phyloP scores from a whole-genome alignment of 2,888 invertebrate species.

The Drosophila colorata region DNA sequence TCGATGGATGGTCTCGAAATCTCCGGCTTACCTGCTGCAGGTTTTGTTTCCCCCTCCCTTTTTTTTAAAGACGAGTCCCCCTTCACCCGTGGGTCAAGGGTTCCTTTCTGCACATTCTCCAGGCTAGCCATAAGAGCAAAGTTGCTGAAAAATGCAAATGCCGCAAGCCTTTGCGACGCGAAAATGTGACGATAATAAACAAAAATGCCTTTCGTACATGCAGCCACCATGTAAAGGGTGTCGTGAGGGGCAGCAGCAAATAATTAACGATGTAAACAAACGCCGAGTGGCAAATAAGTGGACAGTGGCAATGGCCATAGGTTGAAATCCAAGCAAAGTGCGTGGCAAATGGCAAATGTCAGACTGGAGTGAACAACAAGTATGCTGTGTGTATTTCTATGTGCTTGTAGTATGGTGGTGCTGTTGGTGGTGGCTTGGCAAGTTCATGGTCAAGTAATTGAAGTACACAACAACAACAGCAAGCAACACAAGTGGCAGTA shows the following conservation, averaged over 20 bases:
- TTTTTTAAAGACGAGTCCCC: slow-evolving; percentile 10
- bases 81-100: slow-evolving; percentile 50
- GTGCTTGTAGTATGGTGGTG: slow-evolving; percentile 2
- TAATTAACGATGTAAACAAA: slow-evolving; percentile 65
- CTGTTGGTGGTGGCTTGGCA: slow-evolving; percentile 16
- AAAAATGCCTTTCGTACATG: slow-evolving; percentile 32
- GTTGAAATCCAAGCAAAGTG: slow-evolving; percentile 24
- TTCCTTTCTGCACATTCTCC: slow-evolving; percentile 20
- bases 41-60: slow-evolving; percentile 30
- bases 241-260: slow-evolving; percentile 18
- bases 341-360: slow-evolving; percentile 46
- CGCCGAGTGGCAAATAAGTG: slow-evolving; percentile 34
- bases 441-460: slow-evolving; percentile 65
- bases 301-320: slow-evolving; percentile 11
- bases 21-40: slow-evolving; percentile 43
- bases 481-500: slow-evolving; percentile 13
- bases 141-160: slow-evolving; percentile 29
- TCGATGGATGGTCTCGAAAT: slow-evolving; percentile 56
- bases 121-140: neutral
- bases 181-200: slow-evolving; percentile 55
- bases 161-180: slow-evolving; percentile 37
- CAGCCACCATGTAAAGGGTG: neutral
- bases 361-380: slow-evolving; percentile 16
- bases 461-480: slow-evolving; percentile 12
- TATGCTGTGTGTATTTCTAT: slow-evolving; percentile 6